phyloP scores from a whole-genome alignment of 2,888 invertebrate species.

The Amphipyra berbera region DNA sequence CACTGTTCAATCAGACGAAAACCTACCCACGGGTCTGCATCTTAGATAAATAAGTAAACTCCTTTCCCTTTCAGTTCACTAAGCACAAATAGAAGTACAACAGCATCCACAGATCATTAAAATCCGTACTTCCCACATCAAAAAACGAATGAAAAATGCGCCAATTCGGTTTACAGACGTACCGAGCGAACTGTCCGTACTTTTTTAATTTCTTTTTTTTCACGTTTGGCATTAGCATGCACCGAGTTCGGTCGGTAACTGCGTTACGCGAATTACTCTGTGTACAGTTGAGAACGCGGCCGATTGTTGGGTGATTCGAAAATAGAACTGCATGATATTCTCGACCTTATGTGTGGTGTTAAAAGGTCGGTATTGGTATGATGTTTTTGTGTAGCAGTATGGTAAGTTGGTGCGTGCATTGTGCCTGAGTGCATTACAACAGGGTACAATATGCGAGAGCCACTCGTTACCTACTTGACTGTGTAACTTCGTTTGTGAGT shows the following conservation, averaged over 20 bases:
- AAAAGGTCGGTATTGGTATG: conserved; percentile 37
- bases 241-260: conserved; percentile 79
- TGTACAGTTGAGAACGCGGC: conserved; percentile 44
- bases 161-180: conserved; percentile 74
- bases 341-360: conserved; percentile 14
- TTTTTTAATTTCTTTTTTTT: conserved; percentile 70
- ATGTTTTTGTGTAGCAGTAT: conserved; percentile 32
- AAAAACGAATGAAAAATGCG: conserved; percentile 62
- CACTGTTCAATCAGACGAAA: too few species aligned
- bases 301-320: conserved; percentile 48
- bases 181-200: conserved; percentile 63
- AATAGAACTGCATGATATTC: conserved; percentile 17
- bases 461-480: conserved; percentile 89
- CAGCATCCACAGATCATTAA: conserved; percentile 59
- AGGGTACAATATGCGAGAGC: conserved; percentile 79
- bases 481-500: conserved; percentile 88
- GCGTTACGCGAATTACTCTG: conserved; percentile 75
- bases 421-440: conserved; percentile 69
- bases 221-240: conserved; percentile 79
- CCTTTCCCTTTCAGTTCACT: conserved; percentile 11
- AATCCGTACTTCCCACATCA: conserved; percentile 41
- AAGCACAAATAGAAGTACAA: conserved; percentile 34
- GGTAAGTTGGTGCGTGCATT: conserved; percentile 57
- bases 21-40: too few species aligned
- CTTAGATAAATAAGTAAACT: conserved; percentile 14